Evolutionary conservation across 2,888 invertebrate species (phyloP), one percentile per base, ranked within the genome.

Genomic region (Drosophila engyochracea): DNA sequence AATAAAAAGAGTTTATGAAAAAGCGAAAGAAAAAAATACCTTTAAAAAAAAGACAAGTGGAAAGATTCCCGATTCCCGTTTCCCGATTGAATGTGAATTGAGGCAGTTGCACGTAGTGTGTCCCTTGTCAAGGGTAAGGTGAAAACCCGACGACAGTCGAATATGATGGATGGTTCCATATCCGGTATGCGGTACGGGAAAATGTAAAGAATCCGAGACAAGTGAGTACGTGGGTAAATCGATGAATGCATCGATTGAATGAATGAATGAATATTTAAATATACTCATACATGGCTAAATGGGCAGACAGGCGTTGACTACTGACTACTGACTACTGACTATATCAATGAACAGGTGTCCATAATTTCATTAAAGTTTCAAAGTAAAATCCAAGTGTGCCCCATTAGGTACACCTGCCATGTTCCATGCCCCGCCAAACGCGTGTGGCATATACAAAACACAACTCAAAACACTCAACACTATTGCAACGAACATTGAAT

Each of bases 121-220:
- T 55, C 47, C 47, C 49, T 19, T 51, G 68, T 61, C 68, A 60
- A 39, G 49, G 54, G 10, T 22, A 41, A 41, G 51, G 31, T 37
- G 31, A 4, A 35, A 28, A 25, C 37, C 33, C 65, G 67, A 65
- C 58, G 76, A 76, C 70, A 61, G 55, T 28, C 47, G 31, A 44
- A 60, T 57, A 66, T 83, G 83, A 84, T 84, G 75, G 57, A 85
- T 85, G 78, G 74, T 70, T 68, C 74, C 79, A 74, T 76, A 85
- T 84, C 84, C 84, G 85, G 85, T 85, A 49, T 22, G 58, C 30
- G 16, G 9, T 30, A 39, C n/a, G 6, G 41, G 49, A 39, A 52
- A 59, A 47, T 49, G 57, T 28, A 49, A 60, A 39, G 74, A 69
- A 65, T 65, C 54, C 31, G 22, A 73, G 39, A 25, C 31, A 33